phyloP scores from a whole-genome alignment of 2,797 vertebrate species.

The Gallinago nigripennis region DNA sequence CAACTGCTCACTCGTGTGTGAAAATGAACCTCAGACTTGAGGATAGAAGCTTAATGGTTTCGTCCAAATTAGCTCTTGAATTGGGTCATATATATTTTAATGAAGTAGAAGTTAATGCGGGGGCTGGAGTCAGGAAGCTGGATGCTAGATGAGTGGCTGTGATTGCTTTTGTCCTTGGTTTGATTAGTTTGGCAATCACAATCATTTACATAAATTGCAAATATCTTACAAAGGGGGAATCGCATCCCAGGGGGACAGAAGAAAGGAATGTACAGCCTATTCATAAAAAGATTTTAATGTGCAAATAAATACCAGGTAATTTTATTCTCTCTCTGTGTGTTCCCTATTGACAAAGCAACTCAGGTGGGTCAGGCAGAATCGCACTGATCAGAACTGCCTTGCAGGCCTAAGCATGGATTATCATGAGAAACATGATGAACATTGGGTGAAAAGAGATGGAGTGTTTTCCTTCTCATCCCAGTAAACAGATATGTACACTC shows the following conservation, averaged over 20 bases:
- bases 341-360: not conserved
- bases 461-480: not conserved
- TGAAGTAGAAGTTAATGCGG: constrained; percentile 45
- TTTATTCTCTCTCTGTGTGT: not conserved
- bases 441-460: not conserved
- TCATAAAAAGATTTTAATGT: not conserved
- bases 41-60: constrained; percentile 59
- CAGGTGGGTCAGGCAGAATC: not conserved
- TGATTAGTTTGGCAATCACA: constrained; percentile 55
- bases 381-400: not conserved
- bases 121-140: constrained; percentile 8
- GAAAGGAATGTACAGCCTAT: not conserved
- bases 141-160: constrained; percentile 10
- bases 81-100: constrained; percentile 62
- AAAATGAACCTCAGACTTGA: constrained; percentile 58
- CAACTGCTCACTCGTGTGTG: constrained; percentile 45
- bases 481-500: accelerated
- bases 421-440: not conserved
- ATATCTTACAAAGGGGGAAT: not conserved
- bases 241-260: not conserved
- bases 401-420: not conserved
- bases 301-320: not conserved
- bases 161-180: constrained; percentile 64
- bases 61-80: constrained; percentile 56
- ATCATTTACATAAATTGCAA: constrained; percentile 36